These are phyloP conservation scores for Monomorium pharaonis DNA, from an alignment of 1,140 invertebrate species.

Conservation along the genomic window DNA sequence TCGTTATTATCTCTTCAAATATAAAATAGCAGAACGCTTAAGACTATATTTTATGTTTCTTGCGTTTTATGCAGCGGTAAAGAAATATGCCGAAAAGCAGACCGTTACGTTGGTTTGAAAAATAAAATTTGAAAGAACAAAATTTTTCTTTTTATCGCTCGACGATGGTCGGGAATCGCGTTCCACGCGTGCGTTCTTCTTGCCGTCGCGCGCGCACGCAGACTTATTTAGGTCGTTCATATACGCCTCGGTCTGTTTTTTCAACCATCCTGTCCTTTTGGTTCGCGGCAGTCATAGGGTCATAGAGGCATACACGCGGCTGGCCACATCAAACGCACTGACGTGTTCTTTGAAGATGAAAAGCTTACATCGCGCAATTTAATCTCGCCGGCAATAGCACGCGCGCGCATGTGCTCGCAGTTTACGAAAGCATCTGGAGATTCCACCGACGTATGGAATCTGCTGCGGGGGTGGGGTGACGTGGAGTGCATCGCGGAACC, in stretches of 20 bases:
- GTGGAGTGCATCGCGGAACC: background rate
- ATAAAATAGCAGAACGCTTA: too few relatives aligned
- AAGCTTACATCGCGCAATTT: slow-evolving; percentile 77
- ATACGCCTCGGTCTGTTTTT: slow-evolving; percentile 34
- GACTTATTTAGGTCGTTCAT: slow-evolving; percentile 55
- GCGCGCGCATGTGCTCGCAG: slow-evolving; percentile 50
- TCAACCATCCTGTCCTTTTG: slow-evolving; percentile 14
- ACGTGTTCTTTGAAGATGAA: slow-evolving; percentile 76
- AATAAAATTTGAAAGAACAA: too few relatives aligned
- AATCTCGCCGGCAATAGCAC: slow-evolving; percentile 75
- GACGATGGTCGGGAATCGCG: slow-evolving; percentile 23
- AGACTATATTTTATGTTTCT: too few relatives aligned
- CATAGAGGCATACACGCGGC: slow-evolving; percentile 50
- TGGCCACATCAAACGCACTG: slow-evolving; percentile 77
- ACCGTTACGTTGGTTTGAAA: background rate
- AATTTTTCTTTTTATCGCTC: slow-evolving; percentile 1
- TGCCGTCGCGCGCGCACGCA: background rate
- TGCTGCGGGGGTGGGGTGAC: background rate
- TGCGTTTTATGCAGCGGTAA: background rate
- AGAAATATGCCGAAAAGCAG: background rate
- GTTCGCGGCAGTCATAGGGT: slow-evolving; percentile 57
- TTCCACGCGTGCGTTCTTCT: background rate
- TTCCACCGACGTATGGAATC: slow-evolving; percentile 46
- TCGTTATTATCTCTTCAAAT: background rate
- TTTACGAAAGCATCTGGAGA: slow-evolving; percentile 71